Evolutionary conservation across 2,888 invertebrate genomes (phyloP), one percentile per base, ranked within the genome.

Genomic region (Amiota minor): DNA sequence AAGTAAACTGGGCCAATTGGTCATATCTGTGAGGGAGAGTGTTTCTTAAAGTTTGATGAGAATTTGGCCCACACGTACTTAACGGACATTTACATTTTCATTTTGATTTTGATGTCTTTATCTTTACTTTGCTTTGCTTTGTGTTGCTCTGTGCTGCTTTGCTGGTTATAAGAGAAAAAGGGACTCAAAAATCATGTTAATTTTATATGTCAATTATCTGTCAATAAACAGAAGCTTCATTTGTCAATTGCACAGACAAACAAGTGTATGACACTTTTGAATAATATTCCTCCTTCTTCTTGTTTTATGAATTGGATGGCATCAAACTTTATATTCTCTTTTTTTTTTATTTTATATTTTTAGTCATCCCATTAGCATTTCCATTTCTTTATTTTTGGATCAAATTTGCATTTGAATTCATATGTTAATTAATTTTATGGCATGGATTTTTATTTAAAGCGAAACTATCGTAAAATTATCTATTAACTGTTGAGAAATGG

Each of bases 161-260:
- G 12, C 45, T 73, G 62, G 53, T n/a, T n/a, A 6, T 6, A 35
- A 35, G 35, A 35, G 35, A 35, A 35, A 8, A 6, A 35, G 18
- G 12, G 59, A 59, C 59, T 20, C 70, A 56, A 61, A 75, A 82
- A 87, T 87, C 87, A 87, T 88, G 88, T 80, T 83, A 88, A 88
- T 87, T 88, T 88, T 87, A 85, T 87, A 85, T 87, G 88, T 88
- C 88, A 87, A 88, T 87, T 88, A 86, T 87, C 86, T 87, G 86
- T 82, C 88, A 85, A 88, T 87, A 87, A 88, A 85, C 81, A 78
- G 73, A 56, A 56, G 62, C 71, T 65, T 73, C 73, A 71, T 71
- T 70, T 73, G 71, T 23, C 73, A 68, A 59, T 72, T 73, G 55
- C n/a, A 46, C 49, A 14, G 53, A 20, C 45, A 47, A 53, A 61